Evolutionary conservation across 2,888 invertebrate genomes (phyloP).

Genomic region (Tupiocoris notatus): DNA sequence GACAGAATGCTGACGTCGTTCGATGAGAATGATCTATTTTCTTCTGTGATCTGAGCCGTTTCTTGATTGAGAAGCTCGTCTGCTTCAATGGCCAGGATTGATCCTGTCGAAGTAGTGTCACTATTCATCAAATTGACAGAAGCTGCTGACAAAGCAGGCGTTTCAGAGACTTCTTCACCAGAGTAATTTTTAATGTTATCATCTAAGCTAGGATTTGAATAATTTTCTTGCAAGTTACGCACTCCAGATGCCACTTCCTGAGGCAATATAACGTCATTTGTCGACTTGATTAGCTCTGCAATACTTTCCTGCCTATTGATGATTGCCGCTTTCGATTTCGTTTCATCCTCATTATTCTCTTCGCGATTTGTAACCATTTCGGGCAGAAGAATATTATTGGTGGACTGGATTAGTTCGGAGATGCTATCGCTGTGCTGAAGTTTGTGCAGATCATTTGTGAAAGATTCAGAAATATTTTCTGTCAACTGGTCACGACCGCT

Average conservation of each 20-base stretch:
- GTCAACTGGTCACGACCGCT: too few relatives aligned
- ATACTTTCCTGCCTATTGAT: conserved; percentile 5
- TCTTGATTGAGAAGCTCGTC: not conserved
- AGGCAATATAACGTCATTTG: conserved; percentile 1
- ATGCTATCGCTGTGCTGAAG: not conserved
- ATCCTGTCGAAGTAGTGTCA: too few relatives aligned
- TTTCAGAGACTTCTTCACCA: too few relatives aligned
- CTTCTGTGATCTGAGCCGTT: not conserved
- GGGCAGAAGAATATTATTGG: conserved; percentile 3
- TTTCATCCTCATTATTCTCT: not conserved
- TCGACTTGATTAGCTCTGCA: not conserved
- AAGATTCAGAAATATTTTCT: too few relatives aligned
- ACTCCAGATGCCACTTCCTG: not conserved
- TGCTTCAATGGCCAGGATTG: too few relatives aligned
- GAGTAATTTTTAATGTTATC: too few relatives aligned
- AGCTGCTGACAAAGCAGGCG: too few relatives aligned
- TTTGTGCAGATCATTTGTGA: not conserved
- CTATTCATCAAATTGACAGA: too few relatives aligned
- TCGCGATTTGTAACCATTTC: not conserved
- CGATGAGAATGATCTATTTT: too few relatives aligned
- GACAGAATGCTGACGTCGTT: too few relatives aligned
- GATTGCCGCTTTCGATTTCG: not conserved
- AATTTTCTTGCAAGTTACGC: too few relatives aligned
- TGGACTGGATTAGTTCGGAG: conserved; percentile 3
- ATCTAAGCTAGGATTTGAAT: too few relatives aligned